phyloP scores from a whole-genome alignment of 2,888 invertebrate species.

The Nephrotoma appendiculata region DNA sequence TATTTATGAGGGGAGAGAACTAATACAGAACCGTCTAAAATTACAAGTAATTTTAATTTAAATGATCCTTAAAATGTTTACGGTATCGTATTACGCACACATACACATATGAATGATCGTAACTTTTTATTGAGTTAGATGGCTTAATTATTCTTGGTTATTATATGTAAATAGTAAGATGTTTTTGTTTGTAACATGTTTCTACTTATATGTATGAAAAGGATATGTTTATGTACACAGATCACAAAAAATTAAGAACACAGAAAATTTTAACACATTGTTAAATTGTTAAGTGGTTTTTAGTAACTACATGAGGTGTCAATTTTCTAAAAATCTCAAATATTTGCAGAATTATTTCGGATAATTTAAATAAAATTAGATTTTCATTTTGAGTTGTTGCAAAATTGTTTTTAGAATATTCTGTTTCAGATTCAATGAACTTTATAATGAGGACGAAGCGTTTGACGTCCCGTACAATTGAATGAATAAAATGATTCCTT shows the following conservation, averaged over 20 bases:
- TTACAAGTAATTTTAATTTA: background rate
- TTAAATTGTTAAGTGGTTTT: background rate
- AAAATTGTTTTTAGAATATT: too few species aligned
- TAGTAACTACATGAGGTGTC: background rate
- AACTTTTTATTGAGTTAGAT: background rate
- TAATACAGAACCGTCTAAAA: background rate
- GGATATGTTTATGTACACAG: background rate
- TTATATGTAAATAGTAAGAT: background rate
- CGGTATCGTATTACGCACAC: background rate
- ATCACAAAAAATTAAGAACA: background rate
- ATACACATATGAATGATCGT: background rate
- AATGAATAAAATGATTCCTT: too few species aligned
- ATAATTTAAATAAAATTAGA: too few species aligned
- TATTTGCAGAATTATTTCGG: too few species aligned
- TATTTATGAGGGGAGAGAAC: background rate
- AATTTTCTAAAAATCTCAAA: background rate
- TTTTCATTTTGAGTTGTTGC: too few species aligned
- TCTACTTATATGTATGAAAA: background rate
- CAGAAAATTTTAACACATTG: background rate
- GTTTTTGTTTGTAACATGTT: background rate
- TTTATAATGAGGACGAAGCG: too few species aligned
- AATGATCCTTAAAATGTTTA: background rate
- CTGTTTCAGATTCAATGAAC: too few species aligned
- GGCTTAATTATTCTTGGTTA: background rate
- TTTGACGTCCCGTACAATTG: too few species aligned